A percentile compares a stretch with the other conserved stretches of the same genome.
phyloP scores from a whole-genome alignment of 2,113 vertebrate genomes.

The Microcebus griseorufus region DNA sequence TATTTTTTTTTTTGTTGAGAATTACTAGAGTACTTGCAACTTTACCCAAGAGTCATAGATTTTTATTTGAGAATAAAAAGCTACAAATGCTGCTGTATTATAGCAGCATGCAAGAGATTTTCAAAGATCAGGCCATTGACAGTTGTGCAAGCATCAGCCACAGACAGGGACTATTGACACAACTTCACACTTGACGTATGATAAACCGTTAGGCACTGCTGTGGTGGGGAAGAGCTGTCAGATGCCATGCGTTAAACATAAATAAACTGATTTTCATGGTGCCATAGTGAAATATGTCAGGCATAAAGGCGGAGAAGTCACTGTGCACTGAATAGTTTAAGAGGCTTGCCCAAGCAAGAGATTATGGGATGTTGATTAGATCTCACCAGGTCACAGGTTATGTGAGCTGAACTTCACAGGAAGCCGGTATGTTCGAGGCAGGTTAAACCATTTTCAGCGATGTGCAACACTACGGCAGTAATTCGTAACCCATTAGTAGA shows the following conservation, averaged over 20 bases:
- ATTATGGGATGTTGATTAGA: neutral
- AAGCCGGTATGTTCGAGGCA: neutral
- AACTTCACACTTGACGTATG: conserved; percentile 61
- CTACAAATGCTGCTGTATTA: neutral
- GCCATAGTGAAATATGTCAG: conserved; percentile 16
- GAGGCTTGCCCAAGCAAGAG: neutral
- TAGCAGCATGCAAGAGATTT: conserved; percentile 50
- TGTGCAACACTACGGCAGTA: neutral
- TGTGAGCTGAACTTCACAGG: conserved; percentile 22
- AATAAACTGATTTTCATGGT: conserved; percentile 41
- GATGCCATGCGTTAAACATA: conserved; percentile 40
- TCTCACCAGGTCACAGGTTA: neutral
- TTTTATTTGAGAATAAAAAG: conserved; percentile 47
- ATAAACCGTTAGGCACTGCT: conserved; percentile 42
- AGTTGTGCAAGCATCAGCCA: conserved; percentile 35
- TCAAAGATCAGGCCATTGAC: conserved; percentile 64
- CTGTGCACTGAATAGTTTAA: neutral
- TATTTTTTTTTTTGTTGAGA: conserved; percentile 68
- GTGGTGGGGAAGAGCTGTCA: neutral
- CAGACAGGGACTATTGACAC: neutral
- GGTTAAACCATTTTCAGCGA: neutral
- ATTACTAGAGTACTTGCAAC: neutral
- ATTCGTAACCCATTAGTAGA: neutral
- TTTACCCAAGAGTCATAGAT: neutral
- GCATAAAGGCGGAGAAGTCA: neutral